A percentile compares a stretch with the other conserved stretches of the same genome.
phyloP scores from a whole-genome alignment of 2,888 invertebrate species.

The Stenodera caucasica region DNA sequence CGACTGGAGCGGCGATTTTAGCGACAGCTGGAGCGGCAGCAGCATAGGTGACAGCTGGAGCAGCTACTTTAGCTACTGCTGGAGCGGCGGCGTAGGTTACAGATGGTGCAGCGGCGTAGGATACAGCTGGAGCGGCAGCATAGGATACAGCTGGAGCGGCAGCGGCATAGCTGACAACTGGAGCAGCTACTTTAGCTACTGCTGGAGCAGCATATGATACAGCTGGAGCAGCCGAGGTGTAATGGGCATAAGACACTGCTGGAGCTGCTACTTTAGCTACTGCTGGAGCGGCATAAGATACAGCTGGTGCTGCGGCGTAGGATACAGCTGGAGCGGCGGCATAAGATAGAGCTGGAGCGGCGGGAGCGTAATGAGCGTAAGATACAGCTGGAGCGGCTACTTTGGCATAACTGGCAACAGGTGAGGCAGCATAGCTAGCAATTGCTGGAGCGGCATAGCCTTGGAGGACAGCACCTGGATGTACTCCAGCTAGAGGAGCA shows the following conservation, averaged over 20 bases:
- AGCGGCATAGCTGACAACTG: conserved; percentile 47
- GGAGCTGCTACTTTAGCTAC: conserved; percentile 24
- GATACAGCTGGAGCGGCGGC: conserved; percentile 34
- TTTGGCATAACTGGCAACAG: conserved; percentile 21
- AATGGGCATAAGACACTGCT: conserved; percentile 8
- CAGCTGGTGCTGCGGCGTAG: conserved; percentile 23
- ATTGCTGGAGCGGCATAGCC: conserved; percentile 25
- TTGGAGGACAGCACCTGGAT: not conserved
- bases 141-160: conserved; percentile 32
- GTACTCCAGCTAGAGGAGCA: conserved; percentile 3
- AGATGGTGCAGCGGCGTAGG: conserved; percentile 22
- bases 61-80: conserved; percentile 22
- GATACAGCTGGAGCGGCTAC: conserved; percentile 33
- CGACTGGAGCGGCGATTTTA: conserved; percentile 28
- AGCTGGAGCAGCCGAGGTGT: conserved; percentile 16
- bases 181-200: conserved; percentile 22
- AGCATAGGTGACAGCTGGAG: conserved; percentile 47
- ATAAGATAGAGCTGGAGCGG: conserved; percentile 46
- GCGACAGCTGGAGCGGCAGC: conserved; percentile 30
- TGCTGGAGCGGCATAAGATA: conserved; percentile 19
- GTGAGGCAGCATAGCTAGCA: conserved; percentile 17
- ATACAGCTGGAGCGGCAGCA: conserved; percentile 23
- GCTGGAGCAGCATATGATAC: conserved; percentile 29
- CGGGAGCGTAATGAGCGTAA: conserved; percentile 14
- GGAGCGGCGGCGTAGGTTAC: conserved; percentile 30